Percentiles rank a stretch among this genome's conserved stretches.
These are phyloP conservation scores for Psilopsiagon aymara DNA, from an alignment of 2,113 vertebrate species.

Conservation along the genomic window DNA sequence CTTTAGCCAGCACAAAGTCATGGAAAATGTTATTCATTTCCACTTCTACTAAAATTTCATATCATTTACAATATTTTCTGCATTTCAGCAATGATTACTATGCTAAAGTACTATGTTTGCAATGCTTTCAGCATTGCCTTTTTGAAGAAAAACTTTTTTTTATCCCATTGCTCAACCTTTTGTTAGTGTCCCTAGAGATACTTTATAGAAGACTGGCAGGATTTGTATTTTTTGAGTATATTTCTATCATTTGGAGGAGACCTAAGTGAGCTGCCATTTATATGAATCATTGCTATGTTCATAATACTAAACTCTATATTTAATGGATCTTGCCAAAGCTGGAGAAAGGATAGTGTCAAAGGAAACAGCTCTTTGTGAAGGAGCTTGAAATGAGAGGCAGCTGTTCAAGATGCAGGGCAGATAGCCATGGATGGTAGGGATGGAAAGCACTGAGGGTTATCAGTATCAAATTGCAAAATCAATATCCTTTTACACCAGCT, in stretches of 20 bases:
- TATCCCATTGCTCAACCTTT: background rate
- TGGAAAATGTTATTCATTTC: background rate
- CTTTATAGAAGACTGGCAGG: background rate
- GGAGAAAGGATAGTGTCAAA: background rate
- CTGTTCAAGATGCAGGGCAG: background rate
- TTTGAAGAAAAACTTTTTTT: background rate
- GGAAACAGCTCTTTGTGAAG: background rate
- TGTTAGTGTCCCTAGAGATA: background rate
- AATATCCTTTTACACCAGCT: conserved; percentile 41
- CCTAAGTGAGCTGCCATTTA: background rate
- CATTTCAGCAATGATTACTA: background rate
- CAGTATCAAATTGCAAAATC: conserved; percentile 49
- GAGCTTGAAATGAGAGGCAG: background rate
- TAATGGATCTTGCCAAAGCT: background rate
- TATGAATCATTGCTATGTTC: background rate
- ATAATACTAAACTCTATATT: background rate
- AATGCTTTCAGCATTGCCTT: background rate
- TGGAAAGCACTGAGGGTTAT: background rate
- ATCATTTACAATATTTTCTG: background rate
- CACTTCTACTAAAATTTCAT: background rate
- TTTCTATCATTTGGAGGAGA: background rate
- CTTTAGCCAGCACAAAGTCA: background rate
- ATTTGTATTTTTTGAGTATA: background rate
- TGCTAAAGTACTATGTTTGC: background rate
- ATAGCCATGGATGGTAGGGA: background rate